Percentiles rank a stretch among this genome's conserved stretches.
These are phyloP conservation scores for Onthophagus sagittarius DNA, from an alignment of 2,888 invertebrate genomes.

Conservation along the genomic window DNA sequence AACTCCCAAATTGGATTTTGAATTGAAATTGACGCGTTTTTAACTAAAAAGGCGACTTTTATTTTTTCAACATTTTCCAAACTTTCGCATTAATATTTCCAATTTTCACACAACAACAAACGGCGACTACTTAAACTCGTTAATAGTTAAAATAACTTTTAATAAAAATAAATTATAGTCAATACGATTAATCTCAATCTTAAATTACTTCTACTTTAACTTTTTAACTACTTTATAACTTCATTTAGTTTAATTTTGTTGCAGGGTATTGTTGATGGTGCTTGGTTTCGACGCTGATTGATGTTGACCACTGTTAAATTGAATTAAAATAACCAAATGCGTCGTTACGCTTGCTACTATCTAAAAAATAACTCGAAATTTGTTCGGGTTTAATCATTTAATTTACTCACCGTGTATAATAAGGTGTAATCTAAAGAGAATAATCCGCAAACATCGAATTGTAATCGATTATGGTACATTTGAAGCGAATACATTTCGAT, in stretches of 20 bases:
- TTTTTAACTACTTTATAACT: background rate
- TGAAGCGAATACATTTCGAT: slow-evolving; percentile 41
- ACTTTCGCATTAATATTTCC: too few species aligned
- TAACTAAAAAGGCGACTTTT: background rate
- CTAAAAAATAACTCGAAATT: slow-evolving; percentile 28
- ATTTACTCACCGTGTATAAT: slow-evolving; percentile 35
- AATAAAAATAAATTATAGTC: background rate
- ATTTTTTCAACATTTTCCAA: too few species aligned
- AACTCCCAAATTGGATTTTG: background rate
- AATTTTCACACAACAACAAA: too few species aligned
- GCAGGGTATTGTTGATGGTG: background rate
- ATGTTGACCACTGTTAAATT: slow-evolving; percentile 31
- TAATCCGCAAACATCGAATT: slow-evolving; percentile 38
- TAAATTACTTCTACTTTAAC: background rate
- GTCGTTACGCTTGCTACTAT: slow-evolving; percentile 40
- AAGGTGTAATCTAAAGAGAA: slow-evolving; percentile 40
- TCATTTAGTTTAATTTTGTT: background rate
- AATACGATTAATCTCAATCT: background rate
- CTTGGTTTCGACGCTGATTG: background rate
- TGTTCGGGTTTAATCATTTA: background rate
- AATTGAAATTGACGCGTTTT: background rate
- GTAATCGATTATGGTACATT: slow-evolving; percentile 39
- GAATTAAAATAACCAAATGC: slow-evolving; percentile 38
- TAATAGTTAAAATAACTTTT: too few species aligned
- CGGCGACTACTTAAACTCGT: too few species aligned